phyloP scores from a whole-genome alignment of 2,113 vertebrate genomes.

The Myodes glareolus region DNA sequence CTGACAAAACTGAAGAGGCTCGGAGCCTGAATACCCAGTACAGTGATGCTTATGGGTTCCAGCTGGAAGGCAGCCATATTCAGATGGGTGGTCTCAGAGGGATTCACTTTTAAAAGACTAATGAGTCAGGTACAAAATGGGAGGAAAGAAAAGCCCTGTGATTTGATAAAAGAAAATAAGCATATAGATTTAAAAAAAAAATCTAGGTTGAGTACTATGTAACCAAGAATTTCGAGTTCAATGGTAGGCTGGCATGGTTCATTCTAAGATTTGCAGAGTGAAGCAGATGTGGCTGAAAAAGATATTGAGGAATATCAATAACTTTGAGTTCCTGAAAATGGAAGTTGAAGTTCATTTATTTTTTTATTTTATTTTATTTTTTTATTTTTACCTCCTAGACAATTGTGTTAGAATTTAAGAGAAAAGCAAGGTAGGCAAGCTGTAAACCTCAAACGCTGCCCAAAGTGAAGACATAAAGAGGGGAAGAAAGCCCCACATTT shows the following conservation, averaged over 20 bases:
- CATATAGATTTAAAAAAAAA: background rate
- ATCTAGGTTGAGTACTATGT: background rate
- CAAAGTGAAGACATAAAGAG: too few relatives aligned
- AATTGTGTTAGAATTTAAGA: background rate
- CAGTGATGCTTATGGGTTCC: too few relatives aligned
- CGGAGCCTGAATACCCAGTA: background rate
- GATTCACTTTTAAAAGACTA: background rate
- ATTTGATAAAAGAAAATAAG: slow-evolving; percentile 28
- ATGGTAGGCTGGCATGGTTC: background rate
- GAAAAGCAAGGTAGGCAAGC: background rate
- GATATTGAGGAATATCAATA: background rate
- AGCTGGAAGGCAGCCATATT: background rate
- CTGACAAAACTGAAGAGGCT: background rate
- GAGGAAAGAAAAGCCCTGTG: background rate
- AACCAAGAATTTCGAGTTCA: slow-evolving; percentile 24
- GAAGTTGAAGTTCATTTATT: background rate
- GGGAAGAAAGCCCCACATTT: too few relatives aligned
- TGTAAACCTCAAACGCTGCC: background rate
- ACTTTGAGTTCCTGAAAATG: slow-evolving; percentile 5
- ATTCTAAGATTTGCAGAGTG: background rate
- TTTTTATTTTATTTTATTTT: background rate
- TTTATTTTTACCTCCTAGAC: too few relatives aligned
- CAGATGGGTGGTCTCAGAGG: background rate
- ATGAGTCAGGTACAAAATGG: background rate
- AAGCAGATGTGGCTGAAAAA: background rate